Evolutionary conservation across 1,140 invertebrate species (phyloP), one percentile per base, ranked within the genome.

Genomic region (Agraylea sexmaculata): DNA sequence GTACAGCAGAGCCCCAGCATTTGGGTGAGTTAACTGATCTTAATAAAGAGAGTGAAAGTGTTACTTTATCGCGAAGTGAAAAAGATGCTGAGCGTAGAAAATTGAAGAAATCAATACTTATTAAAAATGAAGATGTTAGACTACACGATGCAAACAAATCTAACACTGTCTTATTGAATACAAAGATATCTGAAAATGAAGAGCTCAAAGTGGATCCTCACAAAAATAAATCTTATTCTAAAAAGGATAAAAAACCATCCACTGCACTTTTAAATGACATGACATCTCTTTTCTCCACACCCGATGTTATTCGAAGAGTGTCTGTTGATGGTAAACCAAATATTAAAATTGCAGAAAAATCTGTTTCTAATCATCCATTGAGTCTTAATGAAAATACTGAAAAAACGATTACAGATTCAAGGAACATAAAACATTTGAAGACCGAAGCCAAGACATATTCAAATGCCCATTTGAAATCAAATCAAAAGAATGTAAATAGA

Each of bases 261-360:
- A 68, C 65, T 2, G 71, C 71, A 31, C 53, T 73, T 37, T 61
- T 75, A 38, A 75, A 70, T 47, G 71, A 73, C 53, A 71, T 73
- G 63, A 78, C 73, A 16, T 71, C 75, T 28, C 51, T 85, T 19
- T 84, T 84, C 53, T 83, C 80, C 10, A 77, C 80, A 29, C 82
- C 82, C 6, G 82, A 84, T 65, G 80, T 83, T 41, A 81, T 85
- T 34, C 65, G 78, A 47, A 68, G 78, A 46, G 77, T 82, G 4
- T 68, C 65, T 10, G 64, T 61, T 38, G 65, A 68, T 44, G 53
- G 50, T 39, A 52, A 78, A 66, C 49, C 53, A 45, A 20, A 49
- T 20, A 54, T 57, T 19, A 45, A 45, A 30, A 59, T 58, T 50
- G 38, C 46, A 45, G 59, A 61, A 13, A 59, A 57, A 49, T 11